A percentile compares a stretch with the other conserved stretches of the same genome.
These are phyloP conservation scores for Hecatera dysodea DNA, from an alignment of 2,888 invertebrate species.

Conservation along the genomic window DNA sequence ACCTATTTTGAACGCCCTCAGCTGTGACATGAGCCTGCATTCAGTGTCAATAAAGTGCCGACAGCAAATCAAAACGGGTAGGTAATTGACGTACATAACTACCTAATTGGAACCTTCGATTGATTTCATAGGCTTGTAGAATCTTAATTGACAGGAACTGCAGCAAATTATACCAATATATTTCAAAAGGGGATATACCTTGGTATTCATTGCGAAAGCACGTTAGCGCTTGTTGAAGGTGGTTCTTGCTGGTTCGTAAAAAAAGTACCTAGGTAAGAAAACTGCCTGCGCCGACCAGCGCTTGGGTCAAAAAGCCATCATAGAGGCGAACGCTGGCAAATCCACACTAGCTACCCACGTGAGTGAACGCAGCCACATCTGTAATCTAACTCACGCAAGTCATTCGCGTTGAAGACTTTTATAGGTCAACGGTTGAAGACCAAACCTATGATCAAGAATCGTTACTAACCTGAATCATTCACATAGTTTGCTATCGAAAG, in stretches of 20 bases:
- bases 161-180: neutral
- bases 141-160: conserved; percentile 1
- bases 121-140: conserved; percentile 20
- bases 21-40: conserved; percentile 93
- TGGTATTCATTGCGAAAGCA: neutral
- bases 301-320: neutral
- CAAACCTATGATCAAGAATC: neutral
- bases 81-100: conserved; percentile 20
- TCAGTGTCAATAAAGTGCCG: conserved; percentile 93
- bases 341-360: neutral
- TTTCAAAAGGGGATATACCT: neutral
- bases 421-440: no score
- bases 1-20: conserved; percentile 93
- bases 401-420: no score
- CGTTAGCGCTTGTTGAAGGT: neutral
- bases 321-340: neutral
- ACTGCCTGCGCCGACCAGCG: neutral
- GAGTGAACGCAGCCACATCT: neutral
- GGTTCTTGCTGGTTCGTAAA: neutral
- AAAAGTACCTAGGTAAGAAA: neutral
- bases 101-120: conserved; percentile 38
- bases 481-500: conserved; percentile 19
- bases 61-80: conserved; percentile 86
- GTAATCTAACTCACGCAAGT: no score
- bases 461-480: conserved; percentile 21